A percentile compares a stretch with the other conserved stretches of the same genome.
Conservation (phyloP, 1,140 invertebrate species). For the Drosophila gunungcola region DNA sequence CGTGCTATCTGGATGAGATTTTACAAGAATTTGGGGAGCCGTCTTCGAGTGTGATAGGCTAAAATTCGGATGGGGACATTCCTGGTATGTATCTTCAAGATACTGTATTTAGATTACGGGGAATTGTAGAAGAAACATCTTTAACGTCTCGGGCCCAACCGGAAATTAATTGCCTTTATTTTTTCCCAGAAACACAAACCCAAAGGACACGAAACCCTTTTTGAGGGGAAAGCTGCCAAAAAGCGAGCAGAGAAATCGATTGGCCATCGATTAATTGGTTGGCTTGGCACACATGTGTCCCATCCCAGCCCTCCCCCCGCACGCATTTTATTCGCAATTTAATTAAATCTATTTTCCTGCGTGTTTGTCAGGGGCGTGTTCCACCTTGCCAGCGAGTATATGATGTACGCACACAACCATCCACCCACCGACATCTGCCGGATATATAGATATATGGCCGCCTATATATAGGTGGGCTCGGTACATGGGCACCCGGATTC, state of each 20-base stretch:
- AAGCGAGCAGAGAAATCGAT: constrained; percentile 50
- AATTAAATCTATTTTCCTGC: constrained; percentile 81
- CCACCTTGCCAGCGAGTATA: constrained; percentile 39
- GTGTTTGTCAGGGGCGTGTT: constrained; percentile 75
- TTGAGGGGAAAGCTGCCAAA: constrained; percentile 4
- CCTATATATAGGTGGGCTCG: neutral
- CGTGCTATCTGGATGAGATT: constrained; percentile 47
- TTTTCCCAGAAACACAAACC: constrained; percentile 20
- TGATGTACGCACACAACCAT: constrained; percentile 45
- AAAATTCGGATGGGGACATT: constrained; percentile 21
- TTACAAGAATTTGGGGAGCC: constrained; percentile 12
- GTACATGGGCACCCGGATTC: constrained; percentile 29
- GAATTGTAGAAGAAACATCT: constrained; percentile 15
- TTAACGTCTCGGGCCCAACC: constrained; percentile 17
- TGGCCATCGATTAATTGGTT: constrained; percentile 77
- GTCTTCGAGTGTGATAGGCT: constrained; percentile 29
- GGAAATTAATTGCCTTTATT: constrained; percentile 58
- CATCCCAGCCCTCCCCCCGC: neutral
- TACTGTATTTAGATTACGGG: constrained; percentile 1
- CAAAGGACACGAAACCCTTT: constrained; percentile 47
- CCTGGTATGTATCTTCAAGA: constrained; percentile 11
- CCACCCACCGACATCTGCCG: constrained; percentile 18
- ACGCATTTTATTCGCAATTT: constrained; percentile 79
- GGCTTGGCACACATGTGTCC: constrained; percentile 38
- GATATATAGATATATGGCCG: constrained; percentile 12